Evolutionary conservation across 2,113 vertebrate species (phyloP), one percentile per base, ranked within the genome.

Genomic region (Chamaea fasciata): DNA sequence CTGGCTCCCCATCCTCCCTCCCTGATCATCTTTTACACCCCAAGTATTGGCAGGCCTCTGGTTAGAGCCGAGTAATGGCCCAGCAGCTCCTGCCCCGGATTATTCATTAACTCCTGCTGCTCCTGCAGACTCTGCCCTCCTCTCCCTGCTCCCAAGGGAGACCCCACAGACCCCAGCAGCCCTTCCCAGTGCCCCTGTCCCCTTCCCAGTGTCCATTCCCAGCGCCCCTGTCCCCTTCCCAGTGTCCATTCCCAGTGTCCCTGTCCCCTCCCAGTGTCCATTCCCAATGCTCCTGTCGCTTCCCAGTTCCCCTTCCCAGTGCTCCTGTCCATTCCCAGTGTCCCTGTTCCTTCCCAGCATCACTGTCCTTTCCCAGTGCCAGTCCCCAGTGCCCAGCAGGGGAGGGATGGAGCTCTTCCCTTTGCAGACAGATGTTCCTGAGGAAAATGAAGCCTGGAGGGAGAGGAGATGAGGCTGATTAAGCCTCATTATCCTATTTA

Each of bases 391-490:
- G 0, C 57, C 57, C 57, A 59, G n/a, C n/a, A 60, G 57, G 57
- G 57, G 10, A 39, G 59, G 59, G 35, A 3, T 39, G 2, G 39
- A 44, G 84, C 64, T 1, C 14, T 23, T 7, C n/a, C 57, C 30
- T 3, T 47, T 1, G 21, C 68, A 55, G 17, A 22, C 78, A 71
- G 85, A 55, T 31, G 55, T 13, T 90, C 24, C 79, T 1, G 4
- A 77, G 92, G 33, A 31, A 35, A 44, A 41, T 0, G 6, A 47
- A 83, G 83, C 83, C 83, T 67, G 3, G 5, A 80, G 83, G 55
- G 56, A 86, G 68, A 77, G 71, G 79, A 93, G 83, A 80, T 69
- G 56, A 81, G 77, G 88, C 86, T 70, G 42, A 95, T 94, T 87
- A 91, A 90, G 56, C 24, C 88, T 84, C 89, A 71, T 94, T 92